A percentile compares a stretch with the other conserved stretches of the same genome.
These are phyloP conservation scores for Dinomys branickii DNA, from an alignment of 2,113 vertebrate genomes.

Conservation along the genomic window DNA sequence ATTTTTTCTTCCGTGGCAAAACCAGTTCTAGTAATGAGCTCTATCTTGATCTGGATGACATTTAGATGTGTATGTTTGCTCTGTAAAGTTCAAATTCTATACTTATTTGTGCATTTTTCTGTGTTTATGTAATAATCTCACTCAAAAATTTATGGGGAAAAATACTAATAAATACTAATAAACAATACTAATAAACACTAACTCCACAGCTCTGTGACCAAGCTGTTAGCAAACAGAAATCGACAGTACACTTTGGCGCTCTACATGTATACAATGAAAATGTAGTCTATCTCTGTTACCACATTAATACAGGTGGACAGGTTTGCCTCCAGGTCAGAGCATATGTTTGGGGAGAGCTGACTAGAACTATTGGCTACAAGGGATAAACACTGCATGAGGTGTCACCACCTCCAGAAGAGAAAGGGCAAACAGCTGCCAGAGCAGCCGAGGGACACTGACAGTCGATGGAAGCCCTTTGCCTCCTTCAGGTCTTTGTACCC, in stretches of 20 bases:
- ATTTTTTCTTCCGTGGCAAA: neutral
- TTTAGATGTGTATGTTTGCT: neutral
- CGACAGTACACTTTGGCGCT: neutral
- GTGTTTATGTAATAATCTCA: neutral
- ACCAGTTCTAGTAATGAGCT: neutral
- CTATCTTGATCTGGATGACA: neutral
- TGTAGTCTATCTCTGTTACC: neutral
- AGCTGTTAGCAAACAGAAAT: neutral
- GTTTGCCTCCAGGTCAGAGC: neutral
- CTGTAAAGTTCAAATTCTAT: neutral
- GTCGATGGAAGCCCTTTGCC: neutral
- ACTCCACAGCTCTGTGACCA: neutral
- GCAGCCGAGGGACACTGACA: neutral
- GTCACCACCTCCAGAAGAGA: neutral
- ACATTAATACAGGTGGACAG: neutral
- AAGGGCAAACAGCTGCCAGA: neutral
- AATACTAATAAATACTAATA: too few relatives aligned
- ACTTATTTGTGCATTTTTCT: neutral
- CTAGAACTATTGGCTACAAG: fast-evolving
- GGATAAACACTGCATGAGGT: neutral
- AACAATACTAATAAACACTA: neutral
- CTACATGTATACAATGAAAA: neutral
- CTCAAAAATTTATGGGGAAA: neutral
- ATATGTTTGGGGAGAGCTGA: neutral
- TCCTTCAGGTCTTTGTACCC: neutral